Conservation (phyloP, 2,113 vertebrate species). For the Tringa solitaria region DNA sequence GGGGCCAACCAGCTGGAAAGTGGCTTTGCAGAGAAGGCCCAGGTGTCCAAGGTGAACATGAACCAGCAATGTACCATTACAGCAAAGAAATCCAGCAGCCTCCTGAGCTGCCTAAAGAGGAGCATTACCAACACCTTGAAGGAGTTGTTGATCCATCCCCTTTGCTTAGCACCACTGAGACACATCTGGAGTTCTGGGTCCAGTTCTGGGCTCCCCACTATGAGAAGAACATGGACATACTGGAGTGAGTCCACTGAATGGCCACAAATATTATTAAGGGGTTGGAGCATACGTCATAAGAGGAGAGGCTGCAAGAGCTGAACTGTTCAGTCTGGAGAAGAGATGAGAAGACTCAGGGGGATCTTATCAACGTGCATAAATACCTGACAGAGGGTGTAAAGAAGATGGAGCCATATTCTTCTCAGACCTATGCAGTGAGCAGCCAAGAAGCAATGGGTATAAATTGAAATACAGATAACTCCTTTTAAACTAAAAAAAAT, state of each 20-base stretch:
- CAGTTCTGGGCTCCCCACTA: neutral
- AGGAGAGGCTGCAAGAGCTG: neutral
- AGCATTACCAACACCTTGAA: accelerated
- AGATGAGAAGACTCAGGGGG: neutral
- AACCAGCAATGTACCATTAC: neutral
- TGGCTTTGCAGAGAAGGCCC: neutral
- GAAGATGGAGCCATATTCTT: neutral
- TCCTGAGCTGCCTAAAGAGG: neutral
- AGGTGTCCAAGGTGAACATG: neutral
- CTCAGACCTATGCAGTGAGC: neutral
- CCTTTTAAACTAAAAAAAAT: neutral
- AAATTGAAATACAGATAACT: neutral
- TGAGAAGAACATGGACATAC: neutral
- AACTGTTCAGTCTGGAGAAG: neutral
- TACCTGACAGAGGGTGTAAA: neutral
- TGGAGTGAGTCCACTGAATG: neutral
- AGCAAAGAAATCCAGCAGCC: neutral
- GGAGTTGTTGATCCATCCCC: neutral
- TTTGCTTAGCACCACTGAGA: neutral
- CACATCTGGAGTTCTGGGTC: neutral
- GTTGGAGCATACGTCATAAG: accelerated
- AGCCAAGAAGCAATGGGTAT: neutral
- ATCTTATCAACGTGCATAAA: neutral
- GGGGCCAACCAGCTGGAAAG: neutral
- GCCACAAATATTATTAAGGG: neutral